phyloP scores from a whole-genome alignment of 1,140 invertebrate genomes.

The Uloborus diversus region DNA sequence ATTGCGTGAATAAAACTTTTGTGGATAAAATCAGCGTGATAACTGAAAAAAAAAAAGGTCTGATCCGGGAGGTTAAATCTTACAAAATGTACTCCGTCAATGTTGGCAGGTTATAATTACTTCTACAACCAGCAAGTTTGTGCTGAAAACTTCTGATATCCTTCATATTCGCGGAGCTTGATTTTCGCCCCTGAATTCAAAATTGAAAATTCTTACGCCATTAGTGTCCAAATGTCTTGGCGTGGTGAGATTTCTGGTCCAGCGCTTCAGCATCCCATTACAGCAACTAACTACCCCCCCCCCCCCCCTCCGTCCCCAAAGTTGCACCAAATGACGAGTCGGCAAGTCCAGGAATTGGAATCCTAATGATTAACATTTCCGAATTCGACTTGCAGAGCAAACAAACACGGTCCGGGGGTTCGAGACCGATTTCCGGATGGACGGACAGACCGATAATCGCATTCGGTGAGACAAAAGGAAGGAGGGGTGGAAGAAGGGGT shows the following conservation, averaged over 20 bases:
- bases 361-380: slow-evolving; percentile 51
- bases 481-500: background rate
- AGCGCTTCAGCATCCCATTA: background rate
- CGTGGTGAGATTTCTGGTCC: background rate
- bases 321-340: slow-evolving; percentile 39
- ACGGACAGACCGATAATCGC: slow-evolving; percentile 37
- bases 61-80: too few species aligned
- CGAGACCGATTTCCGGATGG: slow-evolving; percentile 44
- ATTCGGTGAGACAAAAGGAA: slow-evolving; percentile 18
- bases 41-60: too few species aligned
- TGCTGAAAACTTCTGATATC: too few species aligned
- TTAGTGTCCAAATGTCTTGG: background rate
- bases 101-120: too few species aligned
- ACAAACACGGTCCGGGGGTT: slow-evolving; percentile 26
- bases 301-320: background rate
- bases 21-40: too few species aligned
- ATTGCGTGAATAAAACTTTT: too few species aligned
- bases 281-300: background rate
- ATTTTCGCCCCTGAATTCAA: too few species aligned
- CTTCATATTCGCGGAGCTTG: too few species aligned
- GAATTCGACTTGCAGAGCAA: slow-evolving; percentile 5
- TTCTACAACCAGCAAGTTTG: too few species aligned
- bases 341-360: slow-evolving; percentile 30
- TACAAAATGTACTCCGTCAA: too few species aligned
- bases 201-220: background rate